Evolutionary conservation across 2,888 invertebrate genomes (phyloP), one percentile per base, ranked within the genome.

Genomic region (Gastracanthus pulcherrimus): DNA sequence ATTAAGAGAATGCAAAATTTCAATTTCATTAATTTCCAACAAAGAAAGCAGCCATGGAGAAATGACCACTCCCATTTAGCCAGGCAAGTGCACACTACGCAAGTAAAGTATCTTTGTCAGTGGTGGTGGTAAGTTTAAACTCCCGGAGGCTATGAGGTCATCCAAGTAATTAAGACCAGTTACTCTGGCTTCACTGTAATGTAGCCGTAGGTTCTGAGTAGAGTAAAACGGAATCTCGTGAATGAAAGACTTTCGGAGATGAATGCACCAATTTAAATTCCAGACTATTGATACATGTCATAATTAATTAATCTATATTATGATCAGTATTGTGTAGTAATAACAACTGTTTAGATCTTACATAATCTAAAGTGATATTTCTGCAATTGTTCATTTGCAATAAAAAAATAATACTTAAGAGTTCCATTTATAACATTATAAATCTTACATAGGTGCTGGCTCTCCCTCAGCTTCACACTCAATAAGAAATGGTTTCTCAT

Each of bases 391-490:
- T 45, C 58, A 23, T 34, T 74, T 62, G 4, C 7, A 1, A 0
- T 58, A 26, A 48, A 16, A 70, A 36, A 45, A 41, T 58, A 13
- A 34, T 9, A 41, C 9, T 16, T 19, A 48, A 38, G 51, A 55
- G 9, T 51, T 55, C 31, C 29, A 67, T 19, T 64, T 19, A 55
- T 41, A 76, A 48, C 13, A 48, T 11, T 69, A 38, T 48, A 80
- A 83, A 81, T 94, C 95, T 93, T 94, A 99, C 98, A 94, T 96
- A 76, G 99, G 98, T 85, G 96, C 95, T 13, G 99, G 99, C 92
- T 98, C 97, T 86, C 98, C 99, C 91, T 96, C 96, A 16, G 99
- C 99, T 92, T 98, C 97, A 92, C 99, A 99, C 92, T 98, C 98
- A 86, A 99, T 97, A 89, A 97, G 95, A 93, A 98, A 98, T 70